Conservation (phyloP, 1,140 invertebrate species). For the Streblospio benedicti region DNA sequence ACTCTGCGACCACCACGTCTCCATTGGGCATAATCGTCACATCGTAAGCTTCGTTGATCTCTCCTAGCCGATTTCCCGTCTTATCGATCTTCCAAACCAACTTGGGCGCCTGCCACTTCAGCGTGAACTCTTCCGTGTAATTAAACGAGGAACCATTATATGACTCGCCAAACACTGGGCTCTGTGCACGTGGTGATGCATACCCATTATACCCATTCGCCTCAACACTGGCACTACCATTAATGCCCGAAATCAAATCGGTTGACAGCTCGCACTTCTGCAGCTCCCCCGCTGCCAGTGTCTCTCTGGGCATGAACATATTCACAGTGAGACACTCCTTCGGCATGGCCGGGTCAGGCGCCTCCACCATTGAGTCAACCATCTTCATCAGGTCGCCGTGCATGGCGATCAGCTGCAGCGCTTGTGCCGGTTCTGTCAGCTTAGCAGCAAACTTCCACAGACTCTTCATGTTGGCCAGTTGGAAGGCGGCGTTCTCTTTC, state of each 20-base stretch:
- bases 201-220: too few species aligned
- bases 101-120: constrained; percentile 12
- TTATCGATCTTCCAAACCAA: constrained; percentile 12
- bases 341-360: constrained; percentile 5
- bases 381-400: constrained; percentile 13
- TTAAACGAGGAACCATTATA: neutral
- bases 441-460: constrained; percentile 18
- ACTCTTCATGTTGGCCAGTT: constrained; percentile 17
- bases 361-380: neutral
- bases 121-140: neutral
- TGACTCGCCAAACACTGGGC: neutral
- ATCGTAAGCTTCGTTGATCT: constrained; percentile 16
- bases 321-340: constrained; percentile 1
- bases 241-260: constrained; percentile 4
- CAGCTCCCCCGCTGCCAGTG: constrained; percentile 8
- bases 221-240: constrained; percentile 1
- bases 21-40: constrained; percentile 14
- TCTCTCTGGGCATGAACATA: constrained; percentile 16
- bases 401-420: constrained; percentile 14
- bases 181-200: neutral
- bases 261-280: constrained; percentile 10
- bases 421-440: constrained; percentile 10
- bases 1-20: constrained; percentile 9
- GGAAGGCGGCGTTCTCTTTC: constrained; percentile 10
- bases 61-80: constrained; percentile 7